A percentile compares a stretch with the other conserved stretches of the same genome.
These are phyloP conservation scores for Potamilus streckersoni DNA, from an alignment of 1,140 invertebrate genomes.

Conservation along the genomic window DNA sequence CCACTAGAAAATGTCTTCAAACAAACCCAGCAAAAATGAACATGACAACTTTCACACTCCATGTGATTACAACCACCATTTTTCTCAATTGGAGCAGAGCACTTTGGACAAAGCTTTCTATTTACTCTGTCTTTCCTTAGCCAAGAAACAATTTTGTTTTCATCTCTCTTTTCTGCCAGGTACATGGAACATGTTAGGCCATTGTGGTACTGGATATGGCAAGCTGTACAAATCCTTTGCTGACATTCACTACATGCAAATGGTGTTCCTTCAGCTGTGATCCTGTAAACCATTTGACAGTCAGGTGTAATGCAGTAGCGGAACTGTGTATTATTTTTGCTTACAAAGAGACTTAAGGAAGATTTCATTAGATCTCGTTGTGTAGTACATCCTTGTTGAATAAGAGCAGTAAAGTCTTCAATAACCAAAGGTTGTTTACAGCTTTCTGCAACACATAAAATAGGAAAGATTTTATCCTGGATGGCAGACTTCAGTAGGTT, in stretches of 20 bases:
- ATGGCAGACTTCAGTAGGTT: conserved; percentile 34
- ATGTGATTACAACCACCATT: conserved; percentile 50
- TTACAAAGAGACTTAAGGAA: conserved; percentile 36
- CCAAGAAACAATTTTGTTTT: conserved; percentile 31
- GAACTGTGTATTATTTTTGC: conserved; percentile 32
- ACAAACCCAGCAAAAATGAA: conserved; percentile 55
- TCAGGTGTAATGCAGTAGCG: conserved; percentile 53
- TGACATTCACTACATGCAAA: conserved; percentile 49
- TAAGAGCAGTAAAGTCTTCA: conserved; percentile 38
- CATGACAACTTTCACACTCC: conserved; percentile 38
- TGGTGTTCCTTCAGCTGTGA: conserved; percentile 26
- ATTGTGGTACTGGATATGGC: conserved; percentile 45
- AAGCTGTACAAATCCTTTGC: conserved; percentile 45
- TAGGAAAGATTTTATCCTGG: conserved; percentile 38
- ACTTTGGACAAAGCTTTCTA: conserved; percentile 49
- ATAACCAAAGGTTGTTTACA: conserved; percentile 43
- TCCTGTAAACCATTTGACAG: conserved; percentile 50
- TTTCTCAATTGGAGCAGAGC: conserved; percentile 49
- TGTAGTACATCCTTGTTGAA: conserved; percentile 21
- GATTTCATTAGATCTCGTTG: conserved; percentile 24
- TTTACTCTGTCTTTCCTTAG: conserved; percentile 28
- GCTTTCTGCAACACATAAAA: conserved; percentile 43
- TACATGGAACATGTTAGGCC: conserved; percentile 53
- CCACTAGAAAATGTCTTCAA: conserved; percentile 24
- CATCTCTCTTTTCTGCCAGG: conserved; percentile 18